Percentiles rank a stretch among this genome's conserved stretches.
These are phyloP conservation scores for Chironomus tentans DNA, from an alignment of 2,888 invertebrate species.

Conservation along the genomic window DNA sequence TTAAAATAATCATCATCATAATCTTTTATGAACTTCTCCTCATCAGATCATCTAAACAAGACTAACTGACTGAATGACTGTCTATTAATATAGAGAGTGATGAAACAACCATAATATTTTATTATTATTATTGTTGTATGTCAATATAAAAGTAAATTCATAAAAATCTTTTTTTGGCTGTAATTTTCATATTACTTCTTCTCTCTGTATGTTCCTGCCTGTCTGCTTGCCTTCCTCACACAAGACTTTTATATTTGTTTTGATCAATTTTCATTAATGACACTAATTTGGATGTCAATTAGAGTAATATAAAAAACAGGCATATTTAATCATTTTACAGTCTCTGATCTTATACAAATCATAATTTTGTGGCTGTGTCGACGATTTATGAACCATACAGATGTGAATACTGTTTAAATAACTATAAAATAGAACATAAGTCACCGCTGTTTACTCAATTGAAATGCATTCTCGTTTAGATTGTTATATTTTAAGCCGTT, in stretches of 20 bases:
- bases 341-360: background rate
- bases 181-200: conserved; percentile 15
- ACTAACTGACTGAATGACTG: background rate
- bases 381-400: background rate
- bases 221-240: too few species aligned
- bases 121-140: conserved; percentile 18
- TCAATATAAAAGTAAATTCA: conserved; percentile 25
- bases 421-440: background rate
- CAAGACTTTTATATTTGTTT: background rate
- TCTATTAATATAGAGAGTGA: background rate
- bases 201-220: background rate
- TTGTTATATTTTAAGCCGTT: too few species aligned
- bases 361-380: background rate
- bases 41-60: background rate
- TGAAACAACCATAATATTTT: conserved; percentile 12
- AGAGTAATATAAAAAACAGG: background rate
- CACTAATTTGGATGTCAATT: background rate
- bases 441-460: too few species aligned
- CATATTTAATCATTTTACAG: background rate
- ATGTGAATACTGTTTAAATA: background rate
- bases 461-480: too few species aligned
- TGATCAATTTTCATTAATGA: background rate
- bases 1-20: background rate
- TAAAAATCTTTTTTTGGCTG: conserved; percentile 9
- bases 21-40: background rate